Percentiles rank a stretch among this genome's conserved stretches.
Evolutionary conservation across 1,140 invertebrate genomes (phyloP).

Genomic region (Neodiprion virginianus): DNA sequence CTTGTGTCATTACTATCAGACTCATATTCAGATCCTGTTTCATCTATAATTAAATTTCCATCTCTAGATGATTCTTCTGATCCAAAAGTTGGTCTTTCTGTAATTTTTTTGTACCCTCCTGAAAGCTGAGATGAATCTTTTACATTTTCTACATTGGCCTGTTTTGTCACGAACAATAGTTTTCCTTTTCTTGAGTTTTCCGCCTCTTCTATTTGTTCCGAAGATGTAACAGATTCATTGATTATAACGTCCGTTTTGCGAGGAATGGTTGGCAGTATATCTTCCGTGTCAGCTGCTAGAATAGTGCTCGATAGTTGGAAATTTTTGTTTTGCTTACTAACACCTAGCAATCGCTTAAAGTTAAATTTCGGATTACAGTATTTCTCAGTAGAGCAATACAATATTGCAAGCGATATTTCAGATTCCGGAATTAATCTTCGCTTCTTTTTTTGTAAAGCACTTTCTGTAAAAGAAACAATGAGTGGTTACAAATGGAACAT

Average conservation of each 20-base stretch:
- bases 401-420: slow-evolving; percentile 71
- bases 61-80: neutral
- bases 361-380: slow-evolving; percentile 71
- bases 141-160: neutral
- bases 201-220: neutral
- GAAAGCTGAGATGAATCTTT: neutral
- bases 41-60: neutral
- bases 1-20: neutral
- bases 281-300: neutral
- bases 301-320: neutral
- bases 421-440: slow-evolving; percentile 69
- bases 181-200: neutral
- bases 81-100: neutral
- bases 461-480: slow-evolving; percentile 57
- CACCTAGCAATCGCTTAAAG: slow-evolving; percentile 31
- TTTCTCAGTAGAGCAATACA: slow-evolving; percentile 67
- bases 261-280: neutral
- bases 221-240: neutral
- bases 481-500: slow-evolving; percentile 22
- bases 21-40: neutral
- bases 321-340: neutral
- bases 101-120: neutral
- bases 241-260: neutral
- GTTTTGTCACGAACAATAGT: neutral
- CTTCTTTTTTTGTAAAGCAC: slow-evolving; percentile 32